These are phyloP conservation scores for Neocrepidodera transversa DNA, from an alignment of 2,888 invertebrate species.

Conservation along the genomic window DNA sequence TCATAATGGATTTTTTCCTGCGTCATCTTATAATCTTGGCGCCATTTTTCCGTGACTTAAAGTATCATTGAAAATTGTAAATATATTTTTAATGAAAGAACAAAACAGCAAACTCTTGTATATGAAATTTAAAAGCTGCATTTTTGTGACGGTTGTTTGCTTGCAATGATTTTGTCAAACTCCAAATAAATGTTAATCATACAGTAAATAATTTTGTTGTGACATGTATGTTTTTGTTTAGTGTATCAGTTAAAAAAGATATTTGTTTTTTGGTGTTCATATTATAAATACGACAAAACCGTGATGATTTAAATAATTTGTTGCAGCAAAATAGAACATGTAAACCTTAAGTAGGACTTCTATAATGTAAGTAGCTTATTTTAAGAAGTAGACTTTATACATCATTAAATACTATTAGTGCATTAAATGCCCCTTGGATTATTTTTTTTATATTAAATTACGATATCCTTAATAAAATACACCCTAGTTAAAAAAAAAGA, in stretches of 20 bases:
- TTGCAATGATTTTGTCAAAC: not conserved
- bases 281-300: not conserved
- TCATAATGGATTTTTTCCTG: too few species aligned
- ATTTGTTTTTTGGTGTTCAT: conserved; percentile 2
- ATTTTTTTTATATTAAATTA: conserved; percentile 9
- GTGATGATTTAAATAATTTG: conserved; percentile 1
- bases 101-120: too few species aligned
- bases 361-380: conserved; percentile 2
- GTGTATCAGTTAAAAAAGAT: too few species aligned
- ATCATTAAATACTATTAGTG: not conserved
- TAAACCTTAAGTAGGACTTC: conserved; percentile 5
- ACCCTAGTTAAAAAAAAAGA: too few species aligned
- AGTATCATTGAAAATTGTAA: not conserved
- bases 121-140: not conserved
- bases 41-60: too few species aligned
- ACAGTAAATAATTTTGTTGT: not conserved
- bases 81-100: not conserved
- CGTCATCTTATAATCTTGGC: too few species aligned
- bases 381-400: not conserved
- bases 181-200: too few species aligned
- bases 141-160: not conserved
- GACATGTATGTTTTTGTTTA: not conserved
- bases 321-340: conserved; percentile 7
- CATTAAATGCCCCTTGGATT: conserved; percentile 5
- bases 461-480: too few species aligned